A percentile compares a stretch with the other conserved stretches of the same genome.
phyloP scores from a whole-genome alignment of 2,888 invertebrate species.

The Mycalesis mineus region DNA sequence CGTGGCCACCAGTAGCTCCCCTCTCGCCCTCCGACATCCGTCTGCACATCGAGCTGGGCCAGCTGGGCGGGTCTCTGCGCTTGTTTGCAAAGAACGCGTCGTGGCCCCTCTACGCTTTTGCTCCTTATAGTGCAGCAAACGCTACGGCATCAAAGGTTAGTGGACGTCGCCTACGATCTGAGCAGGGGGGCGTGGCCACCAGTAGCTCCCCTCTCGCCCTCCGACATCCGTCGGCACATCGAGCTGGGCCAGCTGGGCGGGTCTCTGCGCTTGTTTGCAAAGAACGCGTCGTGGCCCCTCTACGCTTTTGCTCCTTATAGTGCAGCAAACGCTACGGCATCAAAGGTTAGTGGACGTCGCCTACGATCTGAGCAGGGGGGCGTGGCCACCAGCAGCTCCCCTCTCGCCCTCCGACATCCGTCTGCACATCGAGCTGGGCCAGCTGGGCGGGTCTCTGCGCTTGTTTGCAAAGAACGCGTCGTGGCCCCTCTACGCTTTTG shows the following conservation, averaged over 20 bases:
- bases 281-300: slow-evolving; percentile 53
- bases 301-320: slow-evolving; percentile 49
- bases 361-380: slow-evolving; percentile 85
- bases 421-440: slow-evolving; percentile 66
- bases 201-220: slow-evolving; percentile 43
- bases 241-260: slow-evolving; percentile 70
- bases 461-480: slow-evolving; percentile 38
- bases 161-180: slow-evolving; percentile 88
- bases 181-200: slow-evolving; percentile 81
- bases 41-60: slow-evolving; percentile 66
- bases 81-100: slow-evolving; percentile 38
- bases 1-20: slow-evolving; percentile 78
- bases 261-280: slow-evolving; percentile 38
- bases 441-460: slow-evolving; percentile 57
- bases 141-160: slow-evolving; percentile 37
- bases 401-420: slow-evolving; percentile 45
- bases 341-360: slow-evolving; percentile 75
- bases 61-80: slow-evolving; percentile 57
- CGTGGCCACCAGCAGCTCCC: slow-evolving; percentile 78
- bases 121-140: slow-evolving; percentile 35
- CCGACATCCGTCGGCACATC: slow-evolving; percentile 53
- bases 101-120: slow-evolving; percentile 60
- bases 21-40: slow-evolving; percentile 45
- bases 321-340: slow-evolving; percentile 13
- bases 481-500: slow-evolving; percentile 60